These are phyloP conservation scores for Drosophila bipectinata DNA, from an alignment of 1,140 invertebrate species.

Conservation along the genomic window DNA sequence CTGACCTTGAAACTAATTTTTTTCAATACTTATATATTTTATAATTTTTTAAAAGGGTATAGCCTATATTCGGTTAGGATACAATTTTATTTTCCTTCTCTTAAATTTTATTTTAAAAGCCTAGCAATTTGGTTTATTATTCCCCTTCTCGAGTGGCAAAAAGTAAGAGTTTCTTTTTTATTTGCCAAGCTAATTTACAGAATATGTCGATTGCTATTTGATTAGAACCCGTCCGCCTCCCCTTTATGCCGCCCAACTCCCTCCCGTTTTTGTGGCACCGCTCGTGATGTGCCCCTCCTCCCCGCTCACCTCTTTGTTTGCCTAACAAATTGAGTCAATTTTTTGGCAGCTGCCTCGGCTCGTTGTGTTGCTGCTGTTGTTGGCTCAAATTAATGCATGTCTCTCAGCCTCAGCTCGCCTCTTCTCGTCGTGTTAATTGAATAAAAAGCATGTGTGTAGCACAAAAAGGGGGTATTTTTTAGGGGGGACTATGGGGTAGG, in stretches of 20 bases:
- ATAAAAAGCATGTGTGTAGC: slow-evolving; percentile 58
- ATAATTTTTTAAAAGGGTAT: neutral
- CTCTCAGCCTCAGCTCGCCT: slow-evolving; percentile 37
- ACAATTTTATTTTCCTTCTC: neutral
- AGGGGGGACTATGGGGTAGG: neutral
- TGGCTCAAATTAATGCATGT: slow-evolving; percentile 62
- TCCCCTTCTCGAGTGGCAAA: neutral
- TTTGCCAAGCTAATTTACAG: slow-evolving; percentile 42
- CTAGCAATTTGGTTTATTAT: slow-evolving; percentile 36
- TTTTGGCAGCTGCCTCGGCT: slow-evolving; percentile 59
- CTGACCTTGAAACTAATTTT: neutral
- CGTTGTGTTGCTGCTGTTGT: slow-evolving; percentile 45
- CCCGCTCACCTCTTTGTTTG: slow-evolving; percentile 26
- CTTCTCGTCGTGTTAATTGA: slow-evolving; percentile 66
- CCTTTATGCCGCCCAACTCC: neutral
- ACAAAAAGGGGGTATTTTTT: neutral
- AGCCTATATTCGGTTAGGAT: neutral
- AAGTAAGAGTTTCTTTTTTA: slow-evolving; percentile 37
- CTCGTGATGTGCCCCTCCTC: slow-evolving; percentile 16
- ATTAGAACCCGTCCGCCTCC: slow-evolving; percentile 13
- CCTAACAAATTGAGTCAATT: slow-evolving; percentile 68
- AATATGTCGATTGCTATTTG: slow-evolving; percentile 49
- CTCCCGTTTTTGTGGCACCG: slow-evolving; percentile 9
- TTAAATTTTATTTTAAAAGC: slow-evolving; percentile 14
- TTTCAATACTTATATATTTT: neutral